phyloP scores from a whole-genome alignment of 2,113 vertebrate genomes.

The Trogon melanurus region DNA sequence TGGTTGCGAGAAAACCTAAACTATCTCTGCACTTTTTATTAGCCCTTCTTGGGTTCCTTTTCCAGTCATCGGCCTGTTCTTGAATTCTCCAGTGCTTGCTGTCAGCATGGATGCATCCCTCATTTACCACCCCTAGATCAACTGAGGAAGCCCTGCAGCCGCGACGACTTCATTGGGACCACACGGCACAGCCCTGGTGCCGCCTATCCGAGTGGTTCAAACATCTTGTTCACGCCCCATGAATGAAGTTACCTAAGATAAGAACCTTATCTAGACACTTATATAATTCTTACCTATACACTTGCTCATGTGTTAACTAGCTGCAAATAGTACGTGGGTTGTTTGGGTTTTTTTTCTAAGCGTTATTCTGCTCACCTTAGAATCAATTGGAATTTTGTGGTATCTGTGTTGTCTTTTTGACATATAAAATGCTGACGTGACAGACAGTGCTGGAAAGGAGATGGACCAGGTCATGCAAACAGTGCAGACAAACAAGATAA shows the following conservation, averaged over 20 bases:
- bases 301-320: rapidly evolving
- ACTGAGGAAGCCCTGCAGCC: neutral
- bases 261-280: neutral
- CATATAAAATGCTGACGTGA: neutral
- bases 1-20: neutral
- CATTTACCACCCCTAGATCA: neutral
- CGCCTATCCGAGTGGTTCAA: neutral
- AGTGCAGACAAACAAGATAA: neutral
- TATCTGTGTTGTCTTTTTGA: neutral
- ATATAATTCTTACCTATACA: neutral
- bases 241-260: neutral
- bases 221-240: neutral
- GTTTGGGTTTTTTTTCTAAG: neutral
- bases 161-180: neutral
- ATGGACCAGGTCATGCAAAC: neutral
- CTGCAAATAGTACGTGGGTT: neutral
- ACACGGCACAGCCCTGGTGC: neutral
- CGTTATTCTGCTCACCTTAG: neutral
- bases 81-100: neutral
- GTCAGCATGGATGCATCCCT: neutral
- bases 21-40: neutral
- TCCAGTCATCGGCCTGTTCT: neutral
- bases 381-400: neutral
- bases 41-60: neutral
- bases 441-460: neutral